phyloP scores from a whole-genome alignment of 2,113 vertebrate species.

The Arvicanthis niloticus region DNA sequence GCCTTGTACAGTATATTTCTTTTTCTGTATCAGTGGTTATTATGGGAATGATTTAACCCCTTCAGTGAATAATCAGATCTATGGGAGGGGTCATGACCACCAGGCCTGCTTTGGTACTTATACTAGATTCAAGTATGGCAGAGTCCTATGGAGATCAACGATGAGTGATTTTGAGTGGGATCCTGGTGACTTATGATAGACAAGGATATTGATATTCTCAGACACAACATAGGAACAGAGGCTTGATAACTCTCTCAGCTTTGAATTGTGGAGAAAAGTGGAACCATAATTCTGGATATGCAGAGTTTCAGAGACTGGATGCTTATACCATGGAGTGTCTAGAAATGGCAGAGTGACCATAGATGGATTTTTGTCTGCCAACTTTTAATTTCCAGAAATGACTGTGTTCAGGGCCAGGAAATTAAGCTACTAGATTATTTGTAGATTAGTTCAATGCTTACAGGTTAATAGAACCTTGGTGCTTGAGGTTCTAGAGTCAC shows the following conservation, averaged over 20 bases:
- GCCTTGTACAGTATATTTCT: constrained; percentile 37
- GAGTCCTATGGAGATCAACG: neutral
- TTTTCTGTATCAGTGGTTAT: neutral
- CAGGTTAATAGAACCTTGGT: neutral
- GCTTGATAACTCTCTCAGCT: neutral
- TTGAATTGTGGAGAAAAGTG: neutral
- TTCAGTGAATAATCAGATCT: neutral
- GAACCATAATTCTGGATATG: neutral
- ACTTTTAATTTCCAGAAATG: constrained; percentile 17
- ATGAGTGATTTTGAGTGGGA: neutral
- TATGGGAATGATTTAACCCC: neutral
- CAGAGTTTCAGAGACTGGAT: neutral
- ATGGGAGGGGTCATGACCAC: neutral
- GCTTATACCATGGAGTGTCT: neutral
- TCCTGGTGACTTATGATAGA: neutral
- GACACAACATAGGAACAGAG: neutral
- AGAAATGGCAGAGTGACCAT: neutral
- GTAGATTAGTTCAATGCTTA: neutral
- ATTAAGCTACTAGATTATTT: neutral
- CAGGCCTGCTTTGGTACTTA: neutral
- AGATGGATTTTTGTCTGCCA: neutral
- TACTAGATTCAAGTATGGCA: neutral
- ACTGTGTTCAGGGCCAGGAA: neutral
- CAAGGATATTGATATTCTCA: neutral
- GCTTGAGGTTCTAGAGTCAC: neutral